Evolutionary conservation across 2,888 invertebrate species (phyloP), one percentile per base, ranked within the genome.

Genomic region (Globia sparganii): DNA sequence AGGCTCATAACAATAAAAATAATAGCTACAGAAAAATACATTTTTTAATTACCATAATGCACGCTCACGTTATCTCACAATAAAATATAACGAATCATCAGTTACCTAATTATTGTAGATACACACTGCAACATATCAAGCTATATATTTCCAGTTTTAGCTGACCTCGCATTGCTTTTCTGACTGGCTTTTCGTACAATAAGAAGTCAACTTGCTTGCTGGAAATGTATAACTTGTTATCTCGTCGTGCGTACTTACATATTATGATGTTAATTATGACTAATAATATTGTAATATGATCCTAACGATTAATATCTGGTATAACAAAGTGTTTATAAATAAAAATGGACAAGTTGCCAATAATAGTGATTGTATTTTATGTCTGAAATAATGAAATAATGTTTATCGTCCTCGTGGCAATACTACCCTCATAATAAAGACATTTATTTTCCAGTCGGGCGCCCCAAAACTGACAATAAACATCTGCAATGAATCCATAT

Each of bases 401-500:
- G 21, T 34, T 34, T 61, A 34, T 31, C 9, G 1, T 59, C 31
- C 8, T 31, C 6, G 8, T 31, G 31, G 18, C 28, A 59, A 37
- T 25, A 49, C 25, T 28, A 34, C 56, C 62, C 6, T 34, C 28
- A 1, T 66, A 77, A 46, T 46, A 40, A 40, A 46, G 5, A 64
- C 25, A 21, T 65, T 72, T 67, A 8, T 67, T 67, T 81, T 81
- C 81, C 93, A 97, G 97, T 94, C 93, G 25, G 97, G 97, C 8
- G 77, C 81, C 11, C 87, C 95, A 65, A 91, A 92, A 64, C 91
- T 94, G 83, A 94, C 91, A 49, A 93, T 96, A 43, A 76, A 90
- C 11, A 89, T 97, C 8, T 87, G 91, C 5, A 96, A 95, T 13
- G 94, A 96, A 87, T 93, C 97, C 2, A 96, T 97, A 91, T 96